A percentile compares a stretch with the other conserved stretches of the same genome.
Evolutionary conservation across 35 echinoderm and acorn worm species (phyloP).

Genomic region (Eucidaris tribuloides): DNA sequence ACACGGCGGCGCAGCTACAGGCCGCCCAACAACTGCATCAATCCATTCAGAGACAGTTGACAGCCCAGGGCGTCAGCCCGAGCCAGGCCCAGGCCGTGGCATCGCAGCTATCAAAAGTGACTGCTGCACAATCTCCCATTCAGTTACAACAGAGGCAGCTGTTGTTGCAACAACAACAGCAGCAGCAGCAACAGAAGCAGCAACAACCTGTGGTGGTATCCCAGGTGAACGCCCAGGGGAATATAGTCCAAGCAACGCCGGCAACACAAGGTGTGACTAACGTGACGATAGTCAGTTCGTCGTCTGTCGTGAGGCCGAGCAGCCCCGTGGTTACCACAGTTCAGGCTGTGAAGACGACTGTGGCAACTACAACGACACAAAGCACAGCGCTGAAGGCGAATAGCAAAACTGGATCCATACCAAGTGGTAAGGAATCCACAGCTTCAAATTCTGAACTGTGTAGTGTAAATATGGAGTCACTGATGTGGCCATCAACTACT

Average conservation of each 20-base stretch:
- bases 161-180: slow-evolving; percentile 41
- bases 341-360: not conserved
- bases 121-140: not conserved
- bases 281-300: not conserved
- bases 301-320: not conserved
- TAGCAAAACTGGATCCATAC: no score
- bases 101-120: slow-evolving; percentile 27
- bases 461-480: no score
- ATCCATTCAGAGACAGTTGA: not conserved
- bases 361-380: not conserved
- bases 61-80: slow-evolving; percentile 26
- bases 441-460: no score
- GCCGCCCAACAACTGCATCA: slow-evolving; percentile 36
- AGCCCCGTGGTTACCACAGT: slow-evolving; percentile 5
- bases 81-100: slow-evolving; percentile 58
- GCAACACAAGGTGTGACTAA: not conserved
- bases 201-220: slow-evolving; percentile 27
- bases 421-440: no score
- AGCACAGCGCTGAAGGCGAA: not conserved
- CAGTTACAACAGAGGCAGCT: slow-evolving; percentile 35
- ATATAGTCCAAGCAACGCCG: not conserved
- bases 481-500: no score
- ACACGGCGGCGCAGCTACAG: slow-evolving; percentile 49
- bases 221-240: not conserved
- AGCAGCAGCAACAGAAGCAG: slow-evolving; percentile 33